Base-by-base conservation (phyloP, 2,888 invertebrate species). In the Oasisia sp. region DNA sequence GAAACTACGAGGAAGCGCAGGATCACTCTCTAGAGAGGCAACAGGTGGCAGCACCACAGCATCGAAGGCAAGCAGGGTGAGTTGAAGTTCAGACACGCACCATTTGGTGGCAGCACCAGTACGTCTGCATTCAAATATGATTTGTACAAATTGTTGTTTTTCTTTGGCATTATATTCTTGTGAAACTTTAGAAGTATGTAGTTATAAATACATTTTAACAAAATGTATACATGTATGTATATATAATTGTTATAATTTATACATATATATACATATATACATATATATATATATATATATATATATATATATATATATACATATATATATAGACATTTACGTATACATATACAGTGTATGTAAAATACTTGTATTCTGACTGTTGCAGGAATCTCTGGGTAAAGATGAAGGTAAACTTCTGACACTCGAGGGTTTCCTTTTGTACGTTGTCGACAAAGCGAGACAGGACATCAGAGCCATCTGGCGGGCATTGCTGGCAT, bases 341-440 rank as follows among this genome's bases (percentile, higher is more conserved):
- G 27, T n/a, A 32, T 89, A 45, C 38, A 90, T 90, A 90, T 90
- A 56, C 32, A 92, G 56, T 38, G 38, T 38, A 38, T 38, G 4
- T 56, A 56, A 11, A 56, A 19, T 56, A 56, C 56, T 2, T 56
- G 56, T 56, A 19, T 74, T 74, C 89, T 91, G 89, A 32, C 91
- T 89, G 91, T 92, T 12, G 94, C 27, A 94, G 74, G 74, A 74
- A 7, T 74, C 74, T 74, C 74, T 74, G n/a, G 74, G 74, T n/a
- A 74, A 74, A 92, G 95, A 95, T 32, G 95, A 95, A 90, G 94
- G 94, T 27, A 94, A 94, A 45, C 94, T 94, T 93, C 93, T 96
- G 93, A 96, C 96, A 14, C 92, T 96, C 90, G 95, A 95, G 92
- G 95, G 96, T 2, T 96, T 96, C 93, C 94, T 96, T 27, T 95